Evolutionary conservation across 2,113 vertebrate genomes (phyloP), one percentile per base, ranked within the genome.

Genomic region (Caloenas nicobarica): DNA sequence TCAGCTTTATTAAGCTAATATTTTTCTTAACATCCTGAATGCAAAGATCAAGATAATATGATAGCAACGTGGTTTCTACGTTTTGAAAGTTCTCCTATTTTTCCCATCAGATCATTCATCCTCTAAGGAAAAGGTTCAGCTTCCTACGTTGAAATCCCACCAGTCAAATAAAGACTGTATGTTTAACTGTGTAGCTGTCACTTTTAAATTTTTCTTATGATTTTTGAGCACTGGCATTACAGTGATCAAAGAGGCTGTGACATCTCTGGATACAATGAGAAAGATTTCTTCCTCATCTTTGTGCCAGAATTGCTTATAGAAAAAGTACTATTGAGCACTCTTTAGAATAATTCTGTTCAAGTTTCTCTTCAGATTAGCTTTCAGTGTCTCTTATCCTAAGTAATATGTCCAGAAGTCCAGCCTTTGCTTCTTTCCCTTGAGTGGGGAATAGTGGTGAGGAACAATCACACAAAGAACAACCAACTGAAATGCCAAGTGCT

Each of bases 401-500:
- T 62, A 91, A 42, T 24, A 62, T 13, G 18, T 90, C 71, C 56
- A 91, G 51, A 87, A 74, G 38, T 68, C 34, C 76, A 94, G 12
- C 16, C 46, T 95, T 83, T 83, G 34, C 60, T 72, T 26, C 56
- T 54, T 66, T 74, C 53, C 38, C 53, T 81, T 76, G 44, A 81
- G 44, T 57, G 36, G 19, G 17, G 53, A 83, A 72, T 25, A 31
- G 11, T 65, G 58, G 26, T 62, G 26, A 64, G 64, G 80, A 78
- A 16, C 24, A 84, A 44, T 53, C 28, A 33, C 40, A 46, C 40
- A 76, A 87, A 88, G 90, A 81, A 72, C 12, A 79, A 53, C 10
- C 48, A 84, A 76, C 77, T 85, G 80, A 84, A 51, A 92, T 81
- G 62, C 74, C 85, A 88, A 96, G 51, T 86, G 54, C 77, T 83